Evolutionary conservation across 35 echinoderm and acorn worm genomes (phyloP), one percentile per base, ranked within the genome.

Genomic region (Ptychodera flava): DNA sequence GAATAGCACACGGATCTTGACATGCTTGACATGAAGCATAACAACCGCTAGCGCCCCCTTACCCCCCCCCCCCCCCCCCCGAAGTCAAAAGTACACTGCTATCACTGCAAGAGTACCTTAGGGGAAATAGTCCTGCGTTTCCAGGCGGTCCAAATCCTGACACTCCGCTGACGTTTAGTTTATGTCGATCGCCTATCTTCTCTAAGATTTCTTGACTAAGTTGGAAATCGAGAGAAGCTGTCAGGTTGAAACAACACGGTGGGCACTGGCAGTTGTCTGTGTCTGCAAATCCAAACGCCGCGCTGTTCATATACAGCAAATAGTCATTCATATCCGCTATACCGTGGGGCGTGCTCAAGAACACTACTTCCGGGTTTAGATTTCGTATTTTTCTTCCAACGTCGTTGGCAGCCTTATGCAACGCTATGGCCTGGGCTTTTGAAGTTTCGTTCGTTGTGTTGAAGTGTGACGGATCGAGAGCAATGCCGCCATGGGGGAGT

Each of bases 321-420:
- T 85, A 90, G 27, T 91, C 35, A 1, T 81, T 85, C 36, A 64
- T 75, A 82, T 91, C 89, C 0, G 89, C 77, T 45, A 91, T 82
- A 10, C 89, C 89, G 33, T 91, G 89, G 31, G 89, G 89, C 0
- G 89, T 91, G 80, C 89, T 91, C 10, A 91, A 84, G 28, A 91
- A 80, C 76, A 91, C 86, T 31, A 91, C 1, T 36, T 91, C 89
- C 15, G 89, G 89, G 27, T 81, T 86, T 28, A 86, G 79, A 12
- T 86, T 32, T 1, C 32, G 10, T 34, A 91, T 86, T 27, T 35
- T 80, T 38, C 81, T 14, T 16, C 89, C 89, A 0, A 91, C 78
- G 0, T 37, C 29, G 34, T 80, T 6, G 1, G 79, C 89, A 32
- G 89, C 36, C 29, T 91, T 38, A 53, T 91, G 89, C 33, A 91